Evolutionary conservation across 2,113 vertebrate species (phyloP).

Genomic region (Xenus cinereus): DNA sequence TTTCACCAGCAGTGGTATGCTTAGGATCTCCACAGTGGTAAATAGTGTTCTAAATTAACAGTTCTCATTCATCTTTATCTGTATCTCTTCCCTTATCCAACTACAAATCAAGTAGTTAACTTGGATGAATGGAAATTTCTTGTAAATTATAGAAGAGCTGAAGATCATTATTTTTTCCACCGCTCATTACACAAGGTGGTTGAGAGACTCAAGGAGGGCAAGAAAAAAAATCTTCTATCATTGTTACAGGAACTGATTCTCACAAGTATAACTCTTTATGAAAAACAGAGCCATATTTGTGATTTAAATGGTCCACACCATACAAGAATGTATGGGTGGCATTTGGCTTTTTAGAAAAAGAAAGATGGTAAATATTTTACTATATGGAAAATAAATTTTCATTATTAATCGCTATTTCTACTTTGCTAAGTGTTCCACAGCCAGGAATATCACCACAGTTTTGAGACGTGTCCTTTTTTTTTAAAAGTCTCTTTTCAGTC

Average conservation of each 20-base stretch:
- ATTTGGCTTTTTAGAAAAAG: not conserved
- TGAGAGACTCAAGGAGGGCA: not conserved
- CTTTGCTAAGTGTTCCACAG: not conserved
- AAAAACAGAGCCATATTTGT: not conserved
- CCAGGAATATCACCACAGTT: not conserved
- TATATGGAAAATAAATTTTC: not conserved
- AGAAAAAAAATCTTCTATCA: not conserved
- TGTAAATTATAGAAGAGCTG: not conserved
- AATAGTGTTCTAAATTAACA: not conserved
- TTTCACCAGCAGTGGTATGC: not conserved
- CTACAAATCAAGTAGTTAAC: not conserved
- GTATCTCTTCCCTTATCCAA: not conserved
- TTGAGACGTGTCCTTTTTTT: not conserved
- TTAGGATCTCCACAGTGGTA: not conserved
- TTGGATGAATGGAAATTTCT: not conserved
- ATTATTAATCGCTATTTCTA: not conserved
- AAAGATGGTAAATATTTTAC: not conserved
- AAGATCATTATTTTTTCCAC: not conserved
- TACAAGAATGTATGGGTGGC: not conserved
- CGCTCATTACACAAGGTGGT: not conserved
- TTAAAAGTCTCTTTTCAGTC: not conserved
- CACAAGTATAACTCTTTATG: not conserved
- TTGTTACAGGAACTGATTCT: not conserved
- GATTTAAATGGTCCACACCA: not conserved
- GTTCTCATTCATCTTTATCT: not conserved